Evolutionary conservation across 2,113 vertebrate genomes (phyloP).

Genomic region (Pangasianodon gigas): DNA sequence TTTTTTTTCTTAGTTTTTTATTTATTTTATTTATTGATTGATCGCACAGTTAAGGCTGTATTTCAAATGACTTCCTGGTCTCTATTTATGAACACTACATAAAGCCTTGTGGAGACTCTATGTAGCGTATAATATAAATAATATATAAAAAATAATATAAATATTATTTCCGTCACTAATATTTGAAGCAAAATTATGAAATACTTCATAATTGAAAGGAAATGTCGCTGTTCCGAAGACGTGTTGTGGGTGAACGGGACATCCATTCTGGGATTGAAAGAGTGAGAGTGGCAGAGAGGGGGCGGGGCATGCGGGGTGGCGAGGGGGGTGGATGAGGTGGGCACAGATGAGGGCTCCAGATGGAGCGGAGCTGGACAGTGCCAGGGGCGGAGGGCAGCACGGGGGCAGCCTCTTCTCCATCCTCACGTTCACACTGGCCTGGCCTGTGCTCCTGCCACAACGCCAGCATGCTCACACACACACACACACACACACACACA

Average conservation of each 20-base stretch:
- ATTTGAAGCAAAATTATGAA: not conserved
- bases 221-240: not conserved
- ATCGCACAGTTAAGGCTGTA: too few species aligned
- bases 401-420: not conserved
- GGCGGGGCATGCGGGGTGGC: not conserved
- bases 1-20: not conserved
- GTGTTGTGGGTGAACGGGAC: not conserved
- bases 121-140: too few species aligned
- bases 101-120: not conserved
- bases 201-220: not conserved
- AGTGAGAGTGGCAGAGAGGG: slow-evolving; percentile 4
- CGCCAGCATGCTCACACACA: not conserved
- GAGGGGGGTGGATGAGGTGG: slow-evolving; percentile 2
- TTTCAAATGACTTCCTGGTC: too few species aligned
- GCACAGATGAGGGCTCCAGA: slow-evolving; percentile 55
- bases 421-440: slow-evolving; percentile 43
- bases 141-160: too few species aligned
- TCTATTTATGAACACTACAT: too few species aligned
- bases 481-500: slow-evolving; percentile 31
- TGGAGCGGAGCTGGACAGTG: slow-evolving; percentile 51
- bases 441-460: not conserved
- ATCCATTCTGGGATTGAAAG: not conserved
- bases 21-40: not conserved
- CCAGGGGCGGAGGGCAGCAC: slow-evolving; percentile 52
- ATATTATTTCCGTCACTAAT: not conserved